These are phyloP conservation scores for Diabrotica balteata DNA, from an alignment of 2,888 invertebrate species.

Conservation along the genomic window DNA sequence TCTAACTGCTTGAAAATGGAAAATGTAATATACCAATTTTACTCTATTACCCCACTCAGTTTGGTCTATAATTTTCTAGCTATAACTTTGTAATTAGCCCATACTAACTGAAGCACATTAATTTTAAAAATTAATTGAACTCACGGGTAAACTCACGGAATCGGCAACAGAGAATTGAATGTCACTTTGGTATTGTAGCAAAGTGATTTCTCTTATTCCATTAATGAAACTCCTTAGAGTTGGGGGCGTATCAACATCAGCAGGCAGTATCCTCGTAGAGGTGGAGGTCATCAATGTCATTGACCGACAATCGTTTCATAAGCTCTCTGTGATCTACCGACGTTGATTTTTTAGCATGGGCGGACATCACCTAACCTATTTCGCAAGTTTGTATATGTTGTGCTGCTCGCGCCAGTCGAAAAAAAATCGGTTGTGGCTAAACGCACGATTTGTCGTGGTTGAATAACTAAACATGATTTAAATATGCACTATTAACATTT, in stretches of 20 bases:
- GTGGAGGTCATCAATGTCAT: constrained; percentile 58
- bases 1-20: too few species aligned
- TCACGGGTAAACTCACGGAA: background rate
- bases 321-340: constrained; percentile 57
- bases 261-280: constrained; percentile 40
- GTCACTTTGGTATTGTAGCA: constrained; percentile 35
- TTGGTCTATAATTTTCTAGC: too few species aligned
- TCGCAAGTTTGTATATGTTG: constrained; percentile 28
- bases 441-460: background rate
- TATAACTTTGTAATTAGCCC: too few species aligned
- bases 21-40: too few species aligned
- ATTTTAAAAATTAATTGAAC: too few species aligned
- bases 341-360: constrained; percentile 49
- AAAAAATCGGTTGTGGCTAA: constrained; percentile 5
- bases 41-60: too few species aligned
- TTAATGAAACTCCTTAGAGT: constrained; percentile 45
- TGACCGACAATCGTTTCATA: constrained; percentile 55
- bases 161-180: constrained; percentile 25
- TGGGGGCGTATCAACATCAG: constrained; percentile 50
- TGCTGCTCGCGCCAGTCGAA: constrained; percentile 3
- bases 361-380: constrained; percentile 43
- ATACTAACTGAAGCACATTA: too few species aligned
- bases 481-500: background rate
- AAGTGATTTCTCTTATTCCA: constrained; percentile 45
- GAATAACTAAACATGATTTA: background rate